Conservation (phyloP, 2,797 vertebrate genomes). For the Notamacropus eugenii region DNA sequence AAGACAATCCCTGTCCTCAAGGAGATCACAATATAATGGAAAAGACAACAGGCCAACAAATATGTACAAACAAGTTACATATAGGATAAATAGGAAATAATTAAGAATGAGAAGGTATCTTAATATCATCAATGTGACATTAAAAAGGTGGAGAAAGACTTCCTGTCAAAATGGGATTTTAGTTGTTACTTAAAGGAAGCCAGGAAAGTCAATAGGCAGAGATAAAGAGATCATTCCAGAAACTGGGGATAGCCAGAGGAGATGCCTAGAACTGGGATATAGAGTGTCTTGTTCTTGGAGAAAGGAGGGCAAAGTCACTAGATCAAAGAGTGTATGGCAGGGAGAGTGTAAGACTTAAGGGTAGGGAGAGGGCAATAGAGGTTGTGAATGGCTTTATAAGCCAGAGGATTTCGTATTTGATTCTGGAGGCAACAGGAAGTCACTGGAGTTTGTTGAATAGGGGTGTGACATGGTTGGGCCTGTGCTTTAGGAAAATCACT, state of each 20-base stretch:
- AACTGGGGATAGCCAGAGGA: background rate
- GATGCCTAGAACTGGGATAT: background rate
- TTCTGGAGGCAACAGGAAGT: background rate
- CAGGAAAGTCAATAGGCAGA: background rate
- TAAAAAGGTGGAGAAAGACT: background rate
- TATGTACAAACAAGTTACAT: background rate
- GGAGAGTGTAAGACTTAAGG: background rate
- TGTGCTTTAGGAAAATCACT: background rate
- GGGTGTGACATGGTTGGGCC: too few species aligned
- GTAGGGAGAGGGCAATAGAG: background rate
- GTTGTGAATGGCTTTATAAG: background rate
- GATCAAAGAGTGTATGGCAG: background rate
- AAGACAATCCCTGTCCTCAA: background rate
- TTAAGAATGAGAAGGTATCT: background rate
- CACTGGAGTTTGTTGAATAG: background rate
- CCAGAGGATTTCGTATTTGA: background rate
- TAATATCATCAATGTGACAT: background rate
- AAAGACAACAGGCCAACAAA: background rate
- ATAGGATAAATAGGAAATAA: background rate
- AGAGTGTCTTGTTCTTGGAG: background rate
- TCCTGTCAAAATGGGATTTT: background rate
- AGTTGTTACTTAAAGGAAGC: background rate
- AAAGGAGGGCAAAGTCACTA: background rate
- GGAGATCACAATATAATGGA: background rate
- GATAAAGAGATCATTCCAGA: background rate